Evolutionary conservation across 2,113 vertebrate species (phyloP), one percentile per base, ranked within the genome.

Genomic region (Poecilia latipinna): DNA sequence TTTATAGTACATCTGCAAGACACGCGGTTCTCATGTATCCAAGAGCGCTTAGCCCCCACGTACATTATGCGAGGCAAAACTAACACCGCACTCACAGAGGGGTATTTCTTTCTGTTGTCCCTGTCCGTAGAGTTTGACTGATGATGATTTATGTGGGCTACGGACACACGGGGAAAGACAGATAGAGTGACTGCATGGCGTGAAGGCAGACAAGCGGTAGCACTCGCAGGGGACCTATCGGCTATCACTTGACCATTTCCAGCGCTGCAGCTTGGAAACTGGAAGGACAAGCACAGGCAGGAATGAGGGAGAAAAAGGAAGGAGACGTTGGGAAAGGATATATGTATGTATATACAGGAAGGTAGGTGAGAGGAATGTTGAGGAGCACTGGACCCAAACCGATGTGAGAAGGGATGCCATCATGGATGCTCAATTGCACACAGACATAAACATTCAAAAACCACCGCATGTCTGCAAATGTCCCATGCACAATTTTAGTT

Each of bases 1-100:
- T 95, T 94, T 93, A 93, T 92, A 94, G 92, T 93, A 92, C 92
- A 93, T 93, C 90, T 88, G 88, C 90, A 93, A 93, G 90, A 92
- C 90, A 93, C 84, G 88, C 89, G 87, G 92, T 92, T 93, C 93
- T 95, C 93, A 89, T 94, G 93, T 94, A 91, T 91, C 91, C 89
- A 82, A 80, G 82, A 82, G 79, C 86, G 74, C 92, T 92, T 91
- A 90, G 89, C 77, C 81, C 22, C 71, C 44, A 85, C 85, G 83
- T 92, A 90, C 89, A 91, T 92, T 88, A 89, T 84, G 90, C 85
- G 80, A 92, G 88, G 85, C 90, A 92, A 94, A 94, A 93, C 91
- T 92, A 92, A 93, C 81, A 93, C 87, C 90, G 92, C 92, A 93
- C 91, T 93, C 93, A 93, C 90, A 74, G 86, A 51, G 88, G 87